phyloP scores from a whole-genome alignment of 2,113 vertebrate species.

The Notarius lentiginosus region DNA sequence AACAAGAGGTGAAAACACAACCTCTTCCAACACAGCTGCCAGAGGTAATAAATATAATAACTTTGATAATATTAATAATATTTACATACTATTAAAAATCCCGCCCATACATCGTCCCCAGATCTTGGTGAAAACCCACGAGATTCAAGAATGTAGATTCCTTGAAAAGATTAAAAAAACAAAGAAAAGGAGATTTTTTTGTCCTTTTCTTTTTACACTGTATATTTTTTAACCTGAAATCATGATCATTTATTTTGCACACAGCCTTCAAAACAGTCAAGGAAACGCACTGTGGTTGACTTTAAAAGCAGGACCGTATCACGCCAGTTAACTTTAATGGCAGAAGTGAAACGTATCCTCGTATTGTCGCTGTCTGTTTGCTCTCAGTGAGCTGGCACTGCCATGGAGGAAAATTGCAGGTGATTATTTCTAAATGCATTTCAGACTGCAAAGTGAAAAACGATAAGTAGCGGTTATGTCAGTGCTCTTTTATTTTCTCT shows the following conservation, averaged over 20 bases:
- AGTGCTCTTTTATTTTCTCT: neutral
- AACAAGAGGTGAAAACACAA: no score
- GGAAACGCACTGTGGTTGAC: neutral
- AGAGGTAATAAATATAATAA: neutral
- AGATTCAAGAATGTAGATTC: neutral
- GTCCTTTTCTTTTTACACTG: neutral
- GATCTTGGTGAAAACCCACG: neutral
- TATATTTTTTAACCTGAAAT: neutral
- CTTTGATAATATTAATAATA: neutral
- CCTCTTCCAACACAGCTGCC: no score
- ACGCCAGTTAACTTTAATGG: constrained; percentile 27
- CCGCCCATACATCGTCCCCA: neutral
- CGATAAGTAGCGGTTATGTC: neutral
- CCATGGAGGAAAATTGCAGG: constrained; percentile 31
- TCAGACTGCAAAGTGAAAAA: constrained; percentile 12
- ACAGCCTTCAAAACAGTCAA: neutral
- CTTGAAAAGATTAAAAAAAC: neutral
- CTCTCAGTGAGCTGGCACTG: neutral
- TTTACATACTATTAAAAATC: neutral
- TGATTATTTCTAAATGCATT: constrained; percentile 41
- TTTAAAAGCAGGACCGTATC: neutral
- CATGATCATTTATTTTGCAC: neutral
- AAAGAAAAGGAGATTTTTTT: neutral
- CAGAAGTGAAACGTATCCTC: constrained; percentile 4
- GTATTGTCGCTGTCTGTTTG: constrained; percentile 11